phyloP scores from a whole-genome alignment of 1,140 invertebrate species.

The Drosophila parabipectinata region DNA sequence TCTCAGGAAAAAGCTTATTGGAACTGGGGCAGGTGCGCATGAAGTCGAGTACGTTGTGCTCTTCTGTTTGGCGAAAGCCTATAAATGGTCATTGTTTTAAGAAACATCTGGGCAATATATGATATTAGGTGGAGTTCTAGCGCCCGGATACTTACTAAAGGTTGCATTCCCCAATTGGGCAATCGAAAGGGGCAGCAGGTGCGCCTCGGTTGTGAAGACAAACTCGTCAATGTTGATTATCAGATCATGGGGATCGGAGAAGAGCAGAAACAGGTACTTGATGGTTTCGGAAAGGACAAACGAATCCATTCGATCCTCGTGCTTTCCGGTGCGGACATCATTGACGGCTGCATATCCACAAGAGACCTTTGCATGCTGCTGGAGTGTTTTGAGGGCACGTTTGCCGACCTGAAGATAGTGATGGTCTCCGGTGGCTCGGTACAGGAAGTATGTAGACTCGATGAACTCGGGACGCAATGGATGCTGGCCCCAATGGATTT shows the following conservation, averaged over 20 bases:
- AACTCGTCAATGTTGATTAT: slow-evolving; percentile 97
- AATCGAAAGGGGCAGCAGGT: slow-evolving; percentile 95
- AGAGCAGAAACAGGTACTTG: slow-evolving; percentile 98
- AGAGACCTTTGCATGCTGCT: slow-evolving; percentile 95
- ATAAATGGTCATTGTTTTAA: neutral
- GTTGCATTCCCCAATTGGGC: slow-evolving; percentile 85
- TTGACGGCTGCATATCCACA: slow-evolving; percentile 99
- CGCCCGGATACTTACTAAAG: slow-evolving; percentile 65
- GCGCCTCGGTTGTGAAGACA: slow-evolving; percentile 98
- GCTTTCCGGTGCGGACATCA: slow-evolving; percentile 95
- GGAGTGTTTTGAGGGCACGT: slow-evolving; percentile 94
- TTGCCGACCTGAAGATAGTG: slow-evolving; percentile 98
- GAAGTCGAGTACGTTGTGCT: slow-evolving; percentile 87
- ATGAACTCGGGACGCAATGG: slow-evolving; percentile 98
- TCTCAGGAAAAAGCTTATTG: slow-evolving; percentile 91
- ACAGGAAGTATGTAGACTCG: slow-evolving; percentile 98
- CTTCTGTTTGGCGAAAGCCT: slow-evolving; percentile 84
- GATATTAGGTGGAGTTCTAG: neutral
- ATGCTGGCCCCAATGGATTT: slow-evolving; percentile 99
- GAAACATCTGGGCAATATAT: neutral
- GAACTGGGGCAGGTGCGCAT: slow-evolving; percentile 94
- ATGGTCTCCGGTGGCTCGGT: slow-evolving; percentile 96
- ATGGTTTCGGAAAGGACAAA: slow-evolving; percentile 99
- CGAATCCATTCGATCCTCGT: slow-evolving; percentile 98
- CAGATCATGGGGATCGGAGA: slow-evolving; percentile 94